Evolutionary conservation across 2,888 invertebrate species (phyloP).

Genomic region (Exocentrus adspersus): DNA sequence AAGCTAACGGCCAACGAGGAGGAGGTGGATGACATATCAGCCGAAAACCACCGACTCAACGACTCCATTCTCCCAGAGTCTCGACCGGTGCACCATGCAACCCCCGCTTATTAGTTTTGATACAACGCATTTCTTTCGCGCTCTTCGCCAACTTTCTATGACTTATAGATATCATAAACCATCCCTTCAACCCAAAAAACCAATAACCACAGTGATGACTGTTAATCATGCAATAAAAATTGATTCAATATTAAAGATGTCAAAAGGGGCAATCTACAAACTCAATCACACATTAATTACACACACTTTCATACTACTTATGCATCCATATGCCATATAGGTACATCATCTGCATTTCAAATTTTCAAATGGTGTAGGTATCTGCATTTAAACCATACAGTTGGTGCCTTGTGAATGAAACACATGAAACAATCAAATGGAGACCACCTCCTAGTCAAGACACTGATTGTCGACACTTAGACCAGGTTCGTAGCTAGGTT

Average conservation of each 20-base stretch:
- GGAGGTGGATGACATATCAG: constrained; percentile 60
- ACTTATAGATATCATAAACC: constrained; percentile 35
- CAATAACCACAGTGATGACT: constrained; percentile 11
- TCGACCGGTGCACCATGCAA: constrained; percentile 48
- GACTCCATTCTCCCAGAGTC: constrained; percentile 47
- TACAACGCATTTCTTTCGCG: constrained; percentile 33
- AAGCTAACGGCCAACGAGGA: constrained; percentile 34
- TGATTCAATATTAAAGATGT: not conserved
- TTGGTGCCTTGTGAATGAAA: too few relatives aligned
- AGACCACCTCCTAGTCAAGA: too few relatives aligned
- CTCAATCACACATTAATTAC: too few relatives aligned
- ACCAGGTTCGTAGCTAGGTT: too few relatives aligned
- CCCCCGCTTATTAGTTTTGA: constrained; percentile 48
- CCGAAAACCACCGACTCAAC: constrained; percentile 52
- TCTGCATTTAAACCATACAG: too few relatives aligned
- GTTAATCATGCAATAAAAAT: not conserved
- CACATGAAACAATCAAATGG: too few relatives aligned
- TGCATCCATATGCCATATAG: too few relatives aligned
- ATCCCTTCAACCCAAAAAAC: constrained; percentile 26
- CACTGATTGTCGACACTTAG: too few relatives aligned
- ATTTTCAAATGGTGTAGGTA: too few relatives aligned
- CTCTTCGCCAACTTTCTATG: constrained; percentile 4
- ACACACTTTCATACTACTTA: too few relatives aligned
- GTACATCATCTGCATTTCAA: constrained; percentile 2
- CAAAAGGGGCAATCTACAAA: too few relatives aligned